These are phyloP conservation scores for Epizoanthus stellaris DNA, from an alignment of 92 coral and sea anemone genomes.

Conservation along the genomic window DNA sequence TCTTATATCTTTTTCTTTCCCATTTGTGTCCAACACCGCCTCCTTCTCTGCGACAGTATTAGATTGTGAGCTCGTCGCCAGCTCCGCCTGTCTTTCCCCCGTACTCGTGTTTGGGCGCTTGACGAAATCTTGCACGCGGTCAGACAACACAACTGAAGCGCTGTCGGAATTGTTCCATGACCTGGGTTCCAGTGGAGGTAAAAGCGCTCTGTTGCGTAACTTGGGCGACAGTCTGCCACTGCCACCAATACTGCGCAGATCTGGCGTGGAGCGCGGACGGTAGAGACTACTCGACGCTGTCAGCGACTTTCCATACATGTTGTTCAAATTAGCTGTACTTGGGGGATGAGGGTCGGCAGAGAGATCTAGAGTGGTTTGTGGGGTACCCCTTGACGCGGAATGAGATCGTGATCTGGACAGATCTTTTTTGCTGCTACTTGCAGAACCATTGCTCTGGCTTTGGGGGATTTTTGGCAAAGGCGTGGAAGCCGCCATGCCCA, in stretches of 20 bases:
- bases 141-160: constrained; percentile 40
- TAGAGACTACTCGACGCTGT: constrained; percentile 19
- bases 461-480: not conserved
- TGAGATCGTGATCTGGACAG: not conserved
- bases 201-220: not conserved
- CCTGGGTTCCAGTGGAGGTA: constrained; percentile 21
- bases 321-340: not conserved
- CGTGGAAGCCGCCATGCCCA: not conserved
- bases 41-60: constrained; percentile 23
- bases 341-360: not conserved
- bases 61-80: not conserved
- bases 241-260: not conserved
- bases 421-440: not conserved
- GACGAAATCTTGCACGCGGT: constrained; percentile 63
- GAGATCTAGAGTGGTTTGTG: not conserved
- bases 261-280: constrained; percentile 18
- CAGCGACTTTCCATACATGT: not conserved
- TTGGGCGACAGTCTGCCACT: constrained; percentile 25
- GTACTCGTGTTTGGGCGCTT: constrained; percentile 60
- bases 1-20: not conserved
- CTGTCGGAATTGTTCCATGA: not conserved
- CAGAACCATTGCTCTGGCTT: not conserved
- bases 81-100: constrained; percentile 21
- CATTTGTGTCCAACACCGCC: no score
- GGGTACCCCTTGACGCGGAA: not conserved